Conservation (phyloP, 2,797 vertebrate genomes). For the Epinephelus coioides region DNA sequence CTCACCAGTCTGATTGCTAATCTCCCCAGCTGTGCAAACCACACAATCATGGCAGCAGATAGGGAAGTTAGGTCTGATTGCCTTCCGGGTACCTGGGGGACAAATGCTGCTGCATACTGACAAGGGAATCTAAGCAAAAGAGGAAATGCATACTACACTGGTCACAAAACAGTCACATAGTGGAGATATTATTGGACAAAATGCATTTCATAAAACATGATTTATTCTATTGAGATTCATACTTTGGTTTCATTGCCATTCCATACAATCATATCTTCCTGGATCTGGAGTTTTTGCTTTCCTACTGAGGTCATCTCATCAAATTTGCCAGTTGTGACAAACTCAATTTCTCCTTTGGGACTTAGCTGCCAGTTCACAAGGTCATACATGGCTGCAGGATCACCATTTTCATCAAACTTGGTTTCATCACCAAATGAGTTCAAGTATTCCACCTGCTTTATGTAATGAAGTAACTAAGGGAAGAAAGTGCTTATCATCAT, state of each 20-base stretch:
- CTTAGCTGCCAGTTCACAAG: slow-evolving; percentile 87
- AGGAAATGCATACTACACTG: slow-evolving; percentile 43
- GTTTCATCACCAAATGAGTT: slow-evolving; percentile 84
- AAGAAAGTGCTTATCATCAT: neutral
- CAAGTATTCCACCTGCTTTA: slow-evolving; percentile 81
- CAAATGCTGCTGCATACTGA: slow-evolving; percentile 88
- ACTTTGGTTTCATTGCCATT: slow-evolving; percentile 83
- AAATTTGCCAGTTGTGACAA: slow-evolving; percentile 84
- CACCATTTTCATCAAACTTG: slow-evolving; percentile 87
- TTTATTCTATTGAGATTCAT: slow-evolving; percentile 36
- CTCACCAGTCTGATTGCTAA: slow-evolving; percentile 89
- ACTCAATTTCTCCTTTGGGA: slow-evolving; percentile 73
- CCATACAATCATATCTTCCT: slow-evolving; percentile 82
- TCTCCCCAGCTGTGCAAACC: slow-evolving; percentile 87
- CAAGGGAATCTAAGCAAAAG: slow-evolving; percentile 81
- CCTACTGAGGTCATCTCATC: slow-evolving; percentile 70
- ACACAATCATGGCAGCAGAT: slow-evolving; percentile 90
- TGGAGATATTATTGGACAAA: neutral
- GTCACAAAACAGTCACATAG: slow-evolving; percentile 29
- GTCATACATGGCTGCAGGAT: slow-evolving; percentile 87
- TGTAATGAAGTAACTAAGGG: slow-evolving; percentile 84
- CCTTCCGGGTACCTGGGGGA: slow-evolving; percentile 85
- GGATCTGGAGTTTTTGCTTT: slow-evolving; percentile 79
- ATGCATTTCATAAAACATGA: neutral
- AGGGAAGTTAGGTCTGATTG: slow-evolving; percentile 85